Percentiles rank a stretch among this genome's conserved stretches.
Conservation (phyloP, 2,113 vertebrate species). For the Solea solea region DNA sequence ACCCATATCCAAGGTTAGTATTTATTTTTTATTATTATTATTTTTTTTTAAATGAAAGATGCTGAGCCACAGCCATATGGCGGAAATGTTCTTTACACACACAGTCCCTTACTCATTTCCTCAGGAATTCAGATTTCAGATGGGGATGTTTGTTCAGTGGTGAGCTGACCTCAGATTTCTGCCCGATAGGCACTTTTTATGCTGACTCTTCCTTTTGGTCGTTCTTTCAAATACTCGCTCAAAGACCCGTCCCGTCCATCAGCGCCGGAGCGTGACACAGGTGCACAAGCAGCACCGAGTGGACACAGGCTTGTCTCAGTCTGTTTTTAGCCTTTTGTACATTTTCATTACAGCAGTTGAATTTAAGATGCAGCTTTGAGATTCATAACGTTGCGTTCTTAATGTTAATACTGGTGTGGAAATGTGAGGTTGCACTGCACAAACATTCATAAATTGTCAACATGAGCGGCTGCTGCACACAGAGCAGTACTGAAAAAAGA, state of each 20-base stretch:
- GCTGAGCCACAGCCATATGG: constrained; percentile 6
- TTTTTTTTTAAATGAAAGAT: background rate
- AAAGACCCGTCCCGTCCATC: constrained; percentile 15
- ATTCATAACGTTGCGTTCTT: background rate
- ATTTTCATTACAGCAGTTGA: background rate
- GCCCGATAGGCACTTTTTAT: constrained; percentile 61
- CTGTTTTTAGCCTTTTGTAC: background rate
- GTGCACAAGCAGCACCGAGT: constrained; percentile 5
- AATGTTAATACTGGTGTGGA: background rate
- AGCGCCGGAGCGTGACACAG: background rate
- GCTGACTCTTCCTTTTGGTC: constrained; percentile 54
- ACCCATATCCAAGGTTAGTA: background rate
- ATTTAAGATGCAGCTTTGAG: background rate
- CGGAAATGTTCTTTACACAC: background rate
- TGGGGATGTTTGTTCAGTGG: constrained; percentile 66
- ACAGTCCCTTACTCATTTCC: constrained; percentile 58
- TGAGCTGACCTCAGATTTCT: constrained; percentile 67
- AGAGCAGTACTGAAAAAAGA: background rate
- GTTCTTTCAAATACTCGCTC: constrained; percentile 30
- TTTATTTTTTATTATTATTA: background rate
- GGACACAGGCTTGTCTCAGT: background rate
- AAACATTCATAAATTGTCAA: constrained; percentile 17
- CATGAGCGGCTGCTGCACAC: background rate
- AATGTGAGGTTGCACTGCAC: constrained; percentile 2
- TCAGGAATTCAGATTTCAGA: constrained; percentile 68